Evolutionary conservation across 2,113 vertebrate species (phyloP), one percentile per base, ranked within the genome.

Genomic region (Gallinago undulata): DNA sequence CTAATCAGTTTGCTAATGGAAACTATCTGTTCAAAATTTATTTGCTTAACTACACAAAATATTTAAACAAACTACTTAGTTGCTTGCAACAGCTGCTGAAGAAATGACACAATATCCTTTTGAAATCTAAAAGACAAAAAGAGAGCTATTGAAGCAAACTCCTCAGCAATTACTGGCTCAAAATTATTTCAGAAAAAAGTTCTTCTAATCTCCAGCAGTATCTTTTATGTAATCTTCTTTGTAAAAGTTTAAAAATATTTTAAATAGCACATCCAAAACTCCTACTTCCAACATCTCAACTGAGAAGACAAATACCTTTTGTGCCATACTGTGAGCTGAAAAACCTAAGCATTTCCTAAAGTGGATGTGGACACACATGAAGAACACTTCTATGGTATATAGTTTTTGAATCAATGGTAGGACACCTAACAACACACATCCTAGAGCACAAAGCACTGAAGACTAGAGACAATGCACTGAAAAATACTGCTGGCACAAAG

Each of bases 21-120:
- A 72, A n/a, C 7, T 90, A 21, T 39, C 75, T 76, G 39, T 63
- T 90, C 67, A 48, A 94, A 95, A 78, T 43, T 43, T 84, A 75
- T 95, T 96, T 96, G 74, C 74, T 90, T 96, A 96, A 92, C 53
- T 72, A 75, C 55, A 87, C 31, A 56, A 84, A 92, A 75, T 69
- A 84, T 80, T 95, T 89, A 86, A 94, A 90, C 69, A 73, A 96
- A 89, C 35, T 84, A 70, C 51, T 92, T 83, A 86, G 56, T 45
- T 88, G 51, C 78, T 69, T 88, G 63, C 41, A 93, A 70, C 24
- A 88, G 43, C 92, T 90, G 62, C 48, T 94, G 45, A 96, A 84
- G 60, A 91, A 67, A 59, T 69, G 91, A 59, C 50, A 95, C 27
- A 27, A 45, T n/a, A 84, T 78, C 62, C 45, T 94, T 96, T 88